These are phyloP conservation scores for Pagrus major DNA, from an alignment of 2,113 vertebrate genomes.

Conservation along the genomic window DNA sequence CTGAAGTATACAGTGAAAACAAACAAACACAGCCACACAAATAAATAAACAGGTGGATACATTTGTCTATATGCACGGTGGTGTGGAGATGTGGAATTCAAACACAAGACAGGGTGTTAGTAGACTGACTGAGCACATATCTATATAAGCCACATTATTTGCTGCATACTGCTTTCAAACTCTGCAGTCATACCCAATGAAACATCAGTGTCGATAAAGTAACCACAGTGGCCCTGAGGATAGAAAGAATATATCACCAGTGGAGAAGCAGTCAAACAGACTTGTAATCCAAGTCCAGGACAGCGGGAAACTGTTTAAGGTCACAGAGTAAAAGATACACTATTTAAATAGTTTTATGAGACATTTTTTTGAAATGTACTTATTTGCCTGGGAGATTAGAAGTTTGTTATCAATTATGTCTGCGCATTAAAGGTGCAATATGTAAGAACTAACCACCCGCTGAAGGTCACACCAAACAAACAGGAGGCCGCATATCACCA, in stretches of 20 bases:
- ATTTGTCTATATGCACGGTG: too few relatives aligned
- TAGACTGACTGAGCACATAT: constrained; percentile 21
- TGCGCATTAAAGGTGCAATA: constrained; percentile 13
- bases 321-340: constrained; percentile 17
- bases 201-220: constrained; percentile 15
- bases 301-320: constrained; percentile 7
- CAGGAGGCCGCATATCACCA: too few relatives aligned
- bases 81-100: constrained; percentile 50
- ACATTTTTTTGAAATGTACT: background rate
- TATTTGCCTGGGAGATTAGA: constrained; percentile 1
- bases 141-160: constrained; percentile 46
- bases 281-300: constrained; percentile 26
- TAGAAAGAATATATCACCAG: constrained; percentile 27
- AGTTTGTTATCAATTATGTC: constrained; percentile 28
- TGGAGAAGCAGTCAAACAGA: constrained; percentile 36
- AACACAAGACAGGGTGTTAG: constrained; percentile 33
- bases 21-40: too few relatives aligned
- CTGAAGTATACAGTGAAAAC: constrained; percentile 5
- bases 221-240: constrained; percentile 9
- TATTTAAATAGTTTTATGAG: constrained; percentile 41
- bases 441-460: too few relatives aligned
- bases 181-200: constrained; percentile 35
- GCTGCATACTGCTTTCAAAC: constrained; percentile 48
- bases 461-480: too few relatives aligned
- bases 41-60: constrained; percentile 32